phyloP scores from a whole-genome alignment of 2,797 vertebrate species.

The Xiphorhynchus erythropygius region DNA sequence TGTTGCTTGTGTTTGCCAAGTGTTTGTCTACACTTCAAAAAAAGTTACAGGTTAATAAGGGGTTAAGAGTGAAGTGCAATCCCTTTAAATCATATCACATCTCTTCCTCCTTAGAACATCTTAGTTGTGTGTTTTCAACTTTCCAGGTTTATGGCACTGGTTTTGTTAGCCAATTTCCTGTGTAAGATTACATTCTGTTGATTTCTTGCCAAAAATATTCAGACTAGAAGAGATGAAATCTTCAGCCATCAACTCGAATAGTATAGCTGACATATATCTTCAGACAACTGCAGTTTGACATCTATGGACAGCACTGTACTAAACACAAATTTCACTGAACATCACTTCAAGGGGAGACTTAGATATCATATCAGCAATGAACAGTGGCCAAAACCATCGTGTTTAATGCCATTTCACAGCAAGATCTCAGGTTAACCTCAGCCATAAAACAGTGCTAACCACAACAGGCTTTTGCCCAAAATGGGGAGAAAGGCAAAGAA shows the following conservation, averaged over 20 bases:
- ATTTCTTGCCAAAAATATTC: neutral
- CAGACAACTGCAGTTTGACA: neutral
- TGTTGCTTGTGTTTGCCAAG: neutral
- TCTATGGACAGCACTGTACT: neutral
- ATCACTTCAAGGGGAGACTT: neutral
- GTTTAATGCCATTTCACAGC: neutral
- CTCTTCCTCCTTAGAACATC: neutral
- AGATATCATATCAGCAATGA: neutral
- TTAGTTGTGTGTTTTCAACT: neutral
- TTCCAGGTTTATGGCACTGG: neutral
- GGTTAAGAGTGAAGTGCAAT: neutral
- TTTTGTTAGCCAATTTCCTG: neutral
- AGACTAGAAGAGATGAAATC: neutral
- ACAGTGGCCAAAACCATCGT: neutral
- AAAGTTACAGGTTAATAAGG: neutral
- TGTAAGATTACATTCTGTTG: neutral
- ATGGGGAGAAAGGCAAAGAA: neutral
- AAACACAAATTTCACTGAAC: neutral
- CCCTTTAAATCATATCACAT: rapidly evolving
- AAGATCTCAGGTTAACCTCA: neutral
- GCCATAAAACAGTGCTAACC: neutral
- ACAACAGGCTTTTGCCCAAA: neutral
- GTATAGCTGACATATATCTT: neutral
- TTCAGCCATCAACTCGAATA: neutral
- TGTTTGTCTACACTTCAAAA: neutral